A percentile compares a stretch with the other conserved stretches of the same genome.
Conservation (phyloP, 2,113 vertebrate species). For the Anarhynchus alexandrinus region DNA sequence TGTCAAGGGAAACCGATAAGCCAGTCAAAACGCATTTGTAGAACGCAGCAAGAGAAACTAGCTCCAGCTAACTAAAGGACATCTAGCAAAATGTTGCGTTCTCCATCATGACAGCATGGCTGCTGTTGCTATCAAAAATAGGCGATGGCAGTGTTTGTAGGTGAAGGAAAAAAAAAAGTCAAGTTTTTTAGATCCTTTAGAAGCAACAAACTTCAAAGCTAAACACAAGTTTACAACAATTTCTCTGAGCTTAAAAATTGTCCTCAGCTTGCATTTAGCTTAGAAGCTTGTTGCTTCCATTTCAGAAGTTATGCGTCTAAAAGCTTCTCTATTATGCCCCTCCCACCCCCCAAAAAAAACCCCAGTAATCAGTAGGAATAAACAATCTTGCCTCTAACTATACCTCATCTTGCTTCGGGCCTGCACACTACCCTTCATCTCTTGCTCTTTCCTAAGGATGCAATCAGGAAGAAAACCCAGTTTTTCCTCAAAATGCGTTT, state of each 20-base stretch:
- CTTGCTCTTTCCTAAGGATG: background rate
- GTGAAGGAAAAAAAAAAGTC: background rate
- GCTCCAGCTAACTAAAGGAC: background rate
- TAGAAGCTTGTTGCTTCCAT: background rate
- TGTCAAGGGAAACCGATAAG: background rate
- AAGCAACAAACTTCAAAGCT: background rate
- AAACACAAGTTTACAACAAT: background rate
- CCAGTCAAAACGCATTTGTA: background rate
- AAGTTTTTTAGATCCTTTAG: background rate
- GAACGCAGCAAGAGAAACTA: background rate
- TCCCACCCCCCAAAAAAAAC: no score
- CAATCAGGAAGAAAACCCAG: background rate
- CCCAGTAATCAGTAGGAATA: background rate
- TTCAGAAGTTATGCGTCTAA: background rate
- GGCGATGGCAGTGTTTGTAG: background rate
- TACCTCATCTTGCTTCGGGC: background rate
- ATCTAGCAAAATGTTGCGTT: background rate
- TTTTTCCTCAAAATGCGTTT: background rate
- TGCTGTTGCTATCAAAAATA: background rate
- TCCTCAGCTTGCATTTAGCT: background rate
- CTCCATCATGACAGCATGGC: background rate
- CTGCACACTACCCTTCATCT: background rate
- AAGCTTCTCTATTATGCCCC: background rate
- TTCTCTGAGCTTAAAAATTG: background rate
- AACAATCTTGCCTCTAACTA: background rate